phyloP scores from a whole-genome alignment of 2,797 vertebrate genomes.

The Rhincodon typus region DNA sequence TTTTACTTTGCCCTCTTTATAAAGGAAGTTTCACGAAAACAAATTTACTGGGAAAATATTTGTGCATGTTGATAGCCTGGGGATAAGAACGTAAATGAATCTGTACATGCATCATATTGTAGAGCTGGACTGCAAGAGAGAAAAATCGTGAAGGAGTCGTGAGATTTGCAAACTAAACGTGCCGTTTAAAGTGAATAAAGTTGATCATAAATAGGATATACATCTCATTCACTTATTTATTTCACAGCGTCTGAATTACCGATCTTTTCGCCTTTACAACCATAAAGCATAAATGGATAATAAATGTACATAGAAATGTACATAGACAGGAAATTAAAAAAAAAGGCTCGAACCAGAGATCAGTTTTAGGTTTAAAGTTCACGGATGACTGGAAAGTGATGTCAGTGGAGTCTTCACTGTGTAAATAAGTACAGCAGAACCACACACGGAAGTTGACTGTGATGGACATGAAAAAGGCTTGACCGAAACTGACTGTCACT shows the following conservation, averaged over 20 bases:
- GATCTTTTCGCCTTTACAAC: background rate
- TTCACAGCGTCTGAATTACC: background rate
- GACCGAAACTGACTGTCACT: background rate
- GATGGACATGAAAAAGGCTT: constrained; percentile 15
- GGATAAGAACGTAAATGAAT: too few species aligned
- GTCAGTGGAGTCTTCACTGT: background rate
- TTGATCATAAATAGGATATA: background rate
- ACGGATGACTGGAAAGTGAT: background rate
- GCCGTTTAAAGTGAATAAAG: background rate
- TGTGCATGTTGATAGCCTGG: background rate
- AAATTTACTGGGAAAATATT: background rate
- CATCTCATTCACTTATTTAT: background rate
- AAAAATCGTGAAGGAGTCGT: background rate
- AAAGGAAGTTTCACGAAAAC: background rate
- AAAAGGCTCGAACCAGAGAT: background rate
- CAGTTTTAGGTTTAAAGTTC: background rate
- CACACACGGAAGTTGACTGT: constrained; percentile 19
- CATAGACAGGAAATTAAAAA: background rate
- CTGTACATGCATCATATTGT: too few species aligned
- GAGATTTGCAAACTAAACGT: background rate
- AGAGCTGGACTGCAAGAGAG: background rate
- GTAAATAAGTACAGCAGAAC: background rate
- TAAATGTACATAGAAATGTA: background rate
- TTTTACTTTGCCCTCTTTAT: background rate
- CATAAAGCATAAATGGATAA: too few species aligned